phyloP scores from a whole-genome alignment of 2,797 vertebrate genomes.

The Etheostoma perlongum region DNA sequence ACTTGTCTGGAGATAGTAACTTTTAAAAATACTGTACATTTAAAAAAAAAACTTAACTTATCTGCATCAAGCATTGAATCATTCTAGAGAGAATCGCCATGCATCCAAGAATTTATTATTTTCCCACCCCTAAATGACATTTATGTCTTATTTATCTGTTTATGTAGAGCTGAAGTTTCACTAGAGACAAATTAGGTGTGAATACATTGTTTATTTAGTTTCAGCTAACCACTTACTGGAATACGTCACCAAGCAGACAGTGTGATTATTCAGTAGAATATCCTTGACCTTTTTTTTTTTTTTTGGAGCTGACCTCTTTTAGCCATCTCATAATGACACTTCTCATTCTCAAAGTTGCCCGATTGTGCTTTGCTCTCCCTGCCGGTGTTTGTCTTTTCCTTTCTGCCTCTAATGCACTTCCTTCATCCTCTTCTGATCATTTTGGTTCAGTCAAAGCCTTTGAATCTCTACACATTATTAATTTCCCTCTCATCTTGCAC shows the following conservation, averaged over 20 bases:
- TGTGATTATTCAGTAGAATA: background rate
- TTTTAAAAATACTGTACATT: too few species aligned
- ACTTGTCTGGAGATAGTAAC: too few species aligned
- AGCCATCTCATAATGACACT: slow-evolving; percentile 29
- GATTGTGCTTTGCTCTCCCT: slow-evolving; percentile 48
- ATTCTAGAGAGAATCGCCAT: too few species aligned
- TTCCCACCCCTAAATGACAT: too few species aligned
- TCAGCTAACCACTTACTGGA: background rate
- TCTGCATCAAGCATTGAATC: too few species aligned
- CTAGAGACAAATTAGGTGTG: too few species aligned
- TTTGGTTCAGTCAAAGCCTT: slow-evolving; percentile 72
- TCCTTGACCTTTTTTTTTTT: slow-evolving; percentile 1
- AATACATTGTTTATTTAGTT: background rate
- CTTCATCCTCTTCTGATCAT: slow-evolving; percentile 59
- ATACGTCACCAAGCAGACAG: background rate
- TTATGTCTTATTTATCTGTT: slow-evolving; percentile 1
- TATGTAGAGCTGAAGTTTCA: background rate
- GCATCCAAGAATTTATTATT: too few species aligned
- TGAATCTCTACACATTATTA: slow-evolving; percentile 78
- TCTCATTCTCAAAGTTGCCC: slow-evolving; percentile 40
- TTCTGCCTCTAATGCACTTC: slow-evolving; percentile 42
- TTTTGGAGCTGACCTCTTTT: slow-evolving; percentile 19
- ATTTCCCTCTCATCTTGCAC: slow-evolving; percentile 80
- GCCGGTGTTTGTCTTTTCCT: slow-evolving; percentile 40
- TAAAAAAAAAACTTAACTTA: too few species aligned